Evolutionary conservation across 2,113 vertebrate species (phyloP).

Genomic region (Hypanus sabinus): DNA sequence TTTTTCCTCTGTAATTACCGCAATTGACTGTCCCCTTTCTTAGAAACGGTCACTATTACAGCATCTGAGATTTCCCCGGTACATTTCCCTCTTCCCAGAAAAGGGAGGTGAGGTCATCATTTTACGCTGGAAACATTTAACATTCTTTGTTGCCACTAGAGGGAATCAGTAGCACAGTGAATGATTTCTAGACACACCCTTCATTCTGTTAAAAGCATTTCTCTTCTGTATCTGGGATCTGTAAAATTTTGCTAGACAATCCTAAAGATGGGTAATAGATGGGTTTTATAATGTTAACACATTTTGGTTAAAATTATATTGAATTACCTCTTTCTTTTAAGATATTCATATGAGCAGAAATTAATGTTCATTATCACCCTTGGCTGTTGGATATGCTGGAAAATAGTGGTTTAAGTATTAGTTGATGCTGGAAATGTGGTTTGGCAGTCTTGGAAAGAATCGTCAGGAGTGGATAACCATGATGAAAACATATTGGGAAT

Average conservation of each 20-base stretch:
- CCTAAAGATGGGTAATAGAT: not conserved
- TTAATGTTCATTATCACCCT: not conserved
- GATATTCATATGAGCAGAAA: not conserved
- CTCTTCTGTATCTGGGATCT: not conserved
- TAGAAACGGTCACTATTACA: too few relatives aligned
- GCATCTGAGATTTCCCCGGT: too few relatives aligned
- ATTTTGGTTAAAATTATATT: not conserved
- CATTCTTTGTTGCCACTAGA: not conserved
- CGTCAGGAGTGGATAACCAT: too few relatives aligned
- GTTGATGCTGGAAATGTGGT: too few relatives aligned
- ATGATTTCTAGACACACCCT: not conserved
- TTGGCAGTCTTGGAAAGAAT: too few relatives aligned
- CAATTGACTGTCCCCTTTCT: too few relatives aligned
- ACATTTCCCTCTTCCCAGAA: too few relatives aligned
- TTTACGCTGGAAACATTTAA: not conserved
- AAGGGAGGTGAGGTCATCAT: not conserved
- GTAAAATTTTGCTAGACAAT: not conserved
- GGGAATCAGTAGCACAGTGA: not conserved
- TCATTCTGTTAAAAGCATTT: not conserved
- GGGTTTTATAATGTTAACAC: not conserved
- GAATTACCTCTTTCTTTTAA: not conserved
- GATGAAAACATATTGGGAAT: too few relatives aligned
- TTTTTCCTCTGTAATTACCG: too few relatives aligned
- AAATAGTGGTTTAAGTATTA: too few relatives aligned
- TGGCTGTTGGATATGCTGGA: too few relatives aligned